Conservation (phyloP, 2,797 vertebrate species). For the Harpagifer antarcticus region DNA sequence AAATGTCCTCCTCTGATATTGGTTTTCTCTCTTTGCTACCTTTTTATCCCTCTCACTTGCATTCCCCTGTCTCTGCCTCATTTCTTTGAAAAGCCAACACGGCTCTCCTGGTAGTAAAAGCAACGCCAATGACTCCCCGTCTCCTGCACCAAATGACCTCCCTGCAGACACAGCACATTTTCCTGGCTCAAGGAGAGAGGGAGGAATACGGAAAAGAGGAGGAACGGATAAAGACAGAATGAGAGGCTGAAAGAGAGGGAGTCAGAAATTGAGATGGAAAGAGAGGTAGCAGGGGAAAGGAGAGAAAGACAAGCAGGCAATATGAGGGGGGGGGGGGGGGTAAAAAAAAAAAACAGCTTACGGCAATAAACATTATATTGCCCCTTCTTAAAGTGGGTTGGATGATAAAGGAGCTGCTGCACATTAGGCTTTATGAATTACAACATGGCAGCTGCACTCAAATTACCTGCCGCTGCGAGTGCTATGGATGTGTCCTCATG, state of each 20-base stretch:
- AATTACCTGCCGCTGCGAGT: neutral
- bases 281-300: neutral
- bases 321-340: neutral
- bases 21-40: neutral
- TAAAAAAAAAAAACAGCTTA: constrained; percentile 28
- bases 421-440: constrained; percentile 41
- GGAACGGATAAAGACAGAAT: constrained; percentile 18
- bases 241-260: neutral
- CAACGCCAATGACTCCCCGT: constrained; percentile 75
- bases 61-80: constrained; percentile 29
- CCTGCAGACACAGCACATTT: constrained; percentile 81
- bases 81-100: constrained; percentile 62
- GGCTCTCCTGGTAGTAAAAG: constrained; percentile 67
- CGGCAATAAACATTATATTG: constrained; percentile 40
- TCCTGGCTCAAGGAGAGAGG: constrained; percentile 32
- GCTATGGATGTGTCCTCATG: constrained; percentile 15
- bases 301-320: neutral
- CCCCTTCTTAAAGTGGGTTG: constrained; percentile 15
- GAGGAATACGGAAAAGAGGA: neutral
- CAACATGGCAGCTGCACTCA: constrained; percentile 15
- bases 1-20: neutral
- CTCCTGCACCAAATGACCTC: constrained; percentile 77
- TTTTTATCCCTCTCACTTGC: constrained; percentile 5
- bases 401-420: constrained; percentile 30
- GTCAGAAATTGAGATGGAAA: constrained; percentile 16